These are phyloP conservation scores for Allobates femoralis DNA, from an alignment of 2,797 vertebrate species.

Conservation along the genomic window DNA sequence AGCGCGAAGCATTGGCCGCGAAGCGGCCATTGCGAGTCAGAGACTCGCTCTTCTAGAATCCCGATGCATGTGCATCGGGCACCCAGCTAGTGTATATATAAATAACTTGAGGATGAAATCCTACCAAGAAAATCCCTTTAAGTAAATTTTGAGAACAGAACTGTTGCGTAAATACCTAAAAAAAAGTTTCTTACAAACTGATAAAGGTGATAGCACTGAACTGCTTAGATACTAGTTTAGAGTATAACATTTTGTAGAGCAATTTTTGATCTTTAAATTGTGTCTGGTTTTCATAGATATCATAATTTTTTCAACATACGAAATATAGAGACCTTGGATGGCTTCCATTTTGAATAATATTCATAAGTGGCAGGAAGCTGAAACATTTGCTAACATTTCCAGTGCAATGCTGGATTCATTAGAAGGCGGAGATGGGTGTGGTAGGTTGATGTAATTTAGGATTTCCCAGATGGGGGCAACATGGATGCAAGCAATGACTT, in stretches of 20 bases:
- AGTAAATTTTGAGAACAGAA: not conserved
- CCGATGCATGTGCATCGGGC: too few species aligned
- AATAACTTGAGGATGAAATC: too few species aligned
- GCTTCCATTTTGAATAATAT: constrained; percentile 60
- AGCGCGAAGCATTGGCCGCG: too few species aligned
- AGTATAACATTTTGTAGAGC: constrained; percentile 48
- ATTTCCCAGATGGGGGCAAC: constrained; percentile 55
- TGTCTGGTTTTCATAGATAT: constrained; percentile 44
- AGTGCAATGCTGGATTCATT: constrained; percentile 57
- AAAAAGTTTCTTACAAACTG: not conserved
- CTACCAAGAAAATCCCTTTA: not conserved
- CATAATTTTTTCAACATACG: constrained; percentile 39
- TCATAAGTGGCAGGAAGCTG: constrained; percentile 55
- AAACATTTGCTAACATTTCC: constrained; percentile 61
- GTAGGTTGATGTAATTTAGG: constrained; percentile 55
- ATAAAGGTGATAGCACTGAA: not conserved
- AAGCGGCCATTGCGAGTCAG: too few species aligned
- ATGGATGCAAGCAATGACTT: constrained; percentile 51
- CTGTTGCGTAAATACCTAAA: not conserved
- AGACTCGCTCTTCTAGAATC: too few species aligned
- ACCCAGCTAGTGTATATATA: too few species aligned
- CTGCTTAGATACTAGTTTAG: constrained; percentile 63
- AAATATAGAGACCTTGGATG: constrained; percentile 56
- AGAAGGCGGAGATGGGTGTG: constrained; percentile 55
- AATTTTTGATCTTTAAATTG: not conserved